phyloP scores from a whole-genome alignment of 2,888 invertebrate species.

The Dasysyrphus tricinctus region DNA sequence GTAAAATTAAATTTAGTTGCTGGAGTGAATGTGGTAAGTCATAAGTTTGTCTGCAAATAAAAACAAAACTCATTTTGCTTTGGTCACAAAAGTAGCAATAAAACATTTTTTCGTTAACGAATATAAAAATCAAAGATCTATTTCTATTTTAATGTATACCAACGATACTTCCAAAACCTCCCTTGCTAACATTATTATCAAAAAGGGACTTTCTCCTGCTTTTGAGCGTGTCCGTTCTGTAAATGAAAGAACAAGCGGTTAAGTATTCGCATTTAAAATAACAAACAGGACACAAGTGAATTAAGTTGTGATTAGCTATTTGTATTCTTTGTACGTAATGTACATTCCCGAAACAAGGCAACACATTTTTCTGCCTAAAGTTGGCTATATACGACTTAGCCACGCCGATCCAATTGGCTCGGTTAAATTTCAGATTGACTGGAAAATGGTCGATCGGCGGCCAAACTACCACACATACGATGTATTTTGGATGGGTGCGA shows the following conservation, averaged over 20 bases:
- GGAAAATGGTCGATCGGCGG: too few relatives aligned
- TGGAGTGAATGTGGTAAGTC: slow-evolving; percentile 76
- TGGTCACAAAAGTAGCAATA: not conserved
- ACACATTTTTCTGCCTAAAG: too few relatives aligned
- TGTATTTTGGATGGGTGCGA: too few relatives aligned
- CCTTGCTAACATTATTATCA: not conserved
- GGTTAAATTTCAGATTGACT: too few relatives aligned
- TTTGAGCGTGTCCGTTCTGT: not conserved
- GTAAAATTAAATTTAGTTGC: slow-evolving; percentile 80
- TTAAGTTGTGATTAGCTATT: too few relatives aligned
- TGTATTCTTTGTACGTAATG: too few relatives aligned
- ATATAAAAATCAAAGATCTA: too few relatives aligned
- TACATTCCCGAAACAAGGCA: too few relatives aligned
- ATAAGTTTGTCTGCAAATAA: not conserved
- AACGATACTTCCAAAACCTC: not conserved
- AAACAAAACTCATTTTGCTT: not conserved
- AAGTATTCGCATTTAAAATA: not conserved
- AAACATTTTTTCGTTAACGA: not conserved
- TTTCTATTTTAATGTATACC: not conserved
- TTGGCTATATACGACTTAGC: too few relatives aligned
- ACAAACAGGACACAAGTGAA: not conserved
- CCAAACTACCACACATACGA: too few relatives aligned
- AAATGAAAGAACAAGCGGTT: too few relatives aligned
- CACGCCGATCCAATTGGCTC: too few relatives aligned
- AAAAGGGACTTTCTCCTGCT: not conserved